Base-by-base conservation (phyloP, 2,113 vertebrate species). In the Hipposideros armiger region DNA sequence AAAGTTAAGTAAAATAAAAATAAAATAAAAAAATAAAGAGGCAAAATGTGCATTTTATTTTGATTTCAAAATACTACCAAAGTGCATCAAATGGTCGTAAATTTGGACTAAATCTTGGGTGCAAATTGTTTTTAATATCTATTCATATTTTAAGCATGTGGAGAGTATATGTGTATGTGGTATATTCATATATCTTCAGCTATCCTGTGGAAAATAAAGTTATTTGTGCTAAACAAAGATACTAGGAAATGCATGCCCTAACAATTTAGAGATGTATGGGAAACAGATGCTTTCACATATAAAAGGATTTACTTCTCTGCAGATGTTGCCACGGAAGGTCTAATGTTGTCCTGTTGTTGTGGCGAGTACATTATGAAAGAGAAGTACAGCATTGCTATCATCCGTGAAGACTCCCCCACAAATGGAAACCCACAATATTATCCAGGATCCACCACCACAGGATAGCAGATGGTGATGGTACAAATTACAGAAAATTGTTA, bases 301-400 rank as follows among this genome's bases (percentile, higher is more conserved):
- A 78, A 82, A 96, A 95, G 67, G 52, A 62, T 89, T 73, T 76
- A 40, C 67, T 96, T 90, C 85, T 95, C 52, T 66, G 36, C 77
- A 97, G 87, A 92, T 94, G 88, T 94, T 94, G 45, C 86, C 77
- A 76, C 22, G 69, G 85, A 92, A 92, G 69, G 9, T 85, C 92
- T 82, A 58, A 42, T 50, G 54, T 40, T 94, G 85, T 52, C 70
- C 82, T 95, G 50, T 87, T 95, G 74, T 83, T 62, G n/a, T 54
- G 40, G 81, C 2, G 0, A 92, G 58, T 50, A 16, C 32, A 64
- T 14, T 50, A 36, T 83, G 86, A 96, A 89, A 94, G 5, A 95
- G 54, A 84, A 87, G 32, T 28, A 69, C 9, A 73, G 28, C 22
- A 14, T 7, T 32, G 28, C 69, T 54, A 86, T 66, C 50, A 70